phyloP scores from a whole-genome alignment of 2,113 vertebrate species.

The Nipponia nippon region DNA sequence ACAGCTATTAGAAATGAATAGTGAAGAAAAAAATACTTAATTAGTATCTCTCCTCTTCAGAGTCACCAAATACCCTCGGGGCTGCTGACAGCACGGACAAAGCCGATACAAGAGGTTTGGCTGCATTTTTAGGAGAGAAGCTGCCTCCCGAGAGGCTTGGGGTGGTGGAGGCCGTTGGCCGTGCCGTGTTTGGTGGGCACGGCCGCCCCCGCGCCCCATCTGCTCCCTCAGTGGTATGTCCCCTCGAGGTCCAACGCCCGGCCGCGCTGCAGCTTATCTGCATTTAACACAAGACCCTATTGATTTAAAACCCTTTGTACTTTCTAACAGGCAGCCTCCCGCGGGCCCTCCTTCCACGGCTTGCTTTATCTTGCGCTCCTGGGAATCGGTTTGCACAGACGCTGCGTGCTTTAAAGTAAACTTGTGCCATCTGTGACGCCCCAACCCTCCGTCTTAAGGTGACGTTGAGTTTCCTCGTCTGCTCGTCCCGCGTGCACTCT shows the following conservation, averaged over 20 bases:
- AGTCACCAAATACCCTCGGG: not conserved
- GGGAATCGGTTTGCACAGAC: not conserved
- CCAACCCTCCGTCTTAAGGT: not conserved
- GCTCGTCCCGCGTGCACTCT: fast-evolving
- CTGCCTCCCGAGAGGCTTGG: fast-evolving
- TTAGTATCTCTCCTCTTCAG: not conserved
- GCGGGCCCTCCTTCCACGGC: fast-evolving
- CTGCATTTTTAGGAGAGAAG: not conserved
- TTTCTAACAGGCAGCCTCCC: not conserved
- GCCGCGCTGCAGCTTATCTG: not conserved
- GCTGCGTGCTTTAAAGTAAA: not conserved
- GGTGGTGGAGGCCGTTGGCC: not conserved
- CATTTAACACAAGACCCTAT: not conserved
- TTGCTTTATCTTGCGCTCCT: not conserved
- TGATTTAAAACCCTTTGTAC: not conserved
- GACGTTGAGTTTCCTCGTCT: fast-evolving
- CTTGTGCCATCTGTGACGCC: not conserved
- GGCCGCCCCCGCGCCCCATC: fast-evolving
- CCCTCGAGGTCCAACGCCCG: not conserved
- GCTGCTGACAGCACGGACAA: fast-evolving
- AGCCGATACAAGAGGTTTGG: fast-evolving
- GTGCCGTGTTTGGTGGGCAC: fast-evolving
- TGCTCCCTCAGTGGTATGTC: not conserved
- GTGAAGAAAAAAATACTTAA: not conserved
- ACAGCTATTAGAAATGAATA: not conserved